A percentile compares a stretch with the other conserved stretches of the same genome.
These are phyloP conservation scores for Tetragnatha montana DNA, from an alignment of 2,888 invertebrate species.

Conservation along the genomic window DNA sequence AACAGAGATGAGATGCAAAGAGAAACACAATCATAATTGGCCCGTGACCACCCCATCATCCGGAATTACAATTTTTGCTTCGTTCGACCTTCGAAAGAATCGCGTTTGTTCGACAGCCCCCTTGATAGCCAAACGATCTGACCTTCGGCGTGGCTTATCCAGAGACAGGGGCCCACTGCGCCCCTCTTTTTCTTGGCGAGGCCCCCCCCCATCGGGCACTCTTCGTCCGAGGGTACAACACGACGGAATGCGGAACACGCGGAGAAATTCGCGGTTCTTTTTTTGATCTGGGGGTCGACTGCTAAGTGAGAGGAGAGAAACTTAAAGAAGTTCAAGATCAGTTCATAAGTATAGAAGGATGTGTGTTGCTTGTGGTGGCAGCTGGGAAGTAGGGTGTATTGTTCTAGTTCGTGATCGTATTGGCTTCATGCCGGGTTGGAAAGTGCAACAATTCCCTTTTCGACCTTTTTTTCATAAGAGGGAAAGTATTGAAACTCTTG, in stretches of 20 bases:
- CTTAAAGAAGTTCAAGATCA: too few relatives aligned
- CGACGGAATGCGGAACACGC: constrained; percentile 70
- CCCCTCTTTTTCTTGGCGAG: constrained; percentile 30
- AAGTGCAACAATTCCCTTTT: too few relatives aligned
- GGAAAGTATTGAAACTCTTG: too few relatives aligned
- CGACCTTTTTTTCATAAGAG: too few relatives aligned
- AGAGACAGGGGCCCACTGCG: constrained; percentile 44
- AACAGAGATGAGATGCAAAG: constrained; percentile 6
- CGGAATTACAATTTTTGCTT: constrained; percentile 60
- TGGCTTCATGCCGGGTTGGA: too few relatives aligned
- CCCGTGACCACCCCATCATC: constrained; percentile 64
- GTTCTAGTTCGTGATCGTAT: too few relatives aligned
- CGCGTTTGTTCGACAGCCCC: constrained; percentile 36
- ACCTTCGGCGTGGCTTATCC: constrained; percentile 67
- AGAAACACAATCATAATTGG: constrained; percentile 54
- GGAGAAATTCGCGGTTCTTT: constrained; percentile 3
- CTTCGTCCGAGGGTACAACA: constrained; percentile 66
- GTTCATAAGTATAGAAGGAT: too few relatives aligned
- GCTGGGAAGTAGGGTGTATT: too few relatives aligned
- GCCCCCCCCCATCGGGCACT: constrained; percentile 34
- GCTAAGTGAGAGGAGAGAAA: constrained; percentile 13
- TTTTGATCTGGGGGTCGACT: constrained; percentile 24
- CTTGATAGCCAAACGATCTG: constrained; percentile 68
- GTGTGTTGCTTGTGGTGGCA: too few relatives aligned
- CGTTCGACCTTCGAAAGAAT: constrained; percentile 48